phyloP scores from a whole-genome alignment of 2,113 vertebrate genomes.

The Myiozetetes cayanensis region DNA sequence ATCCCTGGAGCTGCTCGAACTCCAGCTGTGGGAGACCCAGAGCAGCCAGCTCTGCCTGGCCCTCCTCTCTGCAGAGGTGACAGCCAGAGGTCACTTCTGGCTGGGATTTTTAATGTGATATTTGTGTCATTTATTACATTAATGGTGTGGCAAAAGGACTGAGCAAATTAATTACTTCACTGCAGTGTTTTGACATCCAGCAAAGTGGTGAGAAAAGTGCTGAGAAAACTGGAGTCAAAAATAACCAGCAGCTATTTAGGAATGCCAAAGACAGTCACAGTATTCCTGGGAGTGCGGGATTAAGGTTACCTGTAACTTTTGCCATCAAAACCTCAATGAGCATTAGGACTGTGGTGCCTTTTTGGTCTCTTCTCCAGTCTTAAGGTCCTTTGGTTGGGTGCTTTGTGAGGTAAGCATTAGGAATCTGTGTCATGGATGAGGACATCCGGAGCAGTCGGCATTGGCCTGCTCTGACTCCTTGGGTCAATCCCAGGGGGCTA shows the following conservation, averaged over 20 bases:
- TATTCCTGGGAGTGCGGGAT: not conserved
- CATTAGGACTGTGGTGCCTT: not conserved
- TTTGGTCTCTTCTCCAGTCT: not conserved
- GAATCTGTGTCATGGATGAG: not conserved
- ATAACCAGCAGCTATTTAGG: not conserved
- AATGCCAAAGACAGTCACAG: not conserved
- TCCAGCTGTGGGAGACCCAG: fast-evolving
- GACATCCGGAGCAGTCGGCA: not conserved
- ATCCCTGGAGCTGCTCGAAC: not conserved
- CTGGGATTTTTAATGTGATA: not conserved
- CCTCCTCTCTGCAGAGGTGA: not conserved
- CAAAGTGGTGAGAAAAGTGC: not conserved
- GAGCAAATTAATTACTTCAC: fast-evolving
- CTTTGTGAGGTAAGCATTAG: not conserved
- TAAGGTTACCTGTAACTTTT: not conserved
- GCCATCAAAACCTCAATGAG: not conserved
- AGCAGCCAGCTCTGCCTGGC: not conserved
- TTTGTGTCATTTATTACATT: fast-evolving
- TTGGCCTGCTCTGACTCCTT: not conserved
- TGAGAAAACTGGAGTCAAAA: not conserved
- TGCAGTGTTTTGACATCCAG: not conserved
- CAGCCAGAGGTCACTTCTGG: not conserved
- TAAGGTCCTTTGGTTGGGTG: conserved; percentile 10
- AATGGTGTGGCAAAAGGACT: fast-evolving
- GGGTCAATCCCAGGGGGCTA: not conserved